Conservation (phyloP, 2,113 vertebrate genomes). For the Thunnus maccoyii region DNA sequence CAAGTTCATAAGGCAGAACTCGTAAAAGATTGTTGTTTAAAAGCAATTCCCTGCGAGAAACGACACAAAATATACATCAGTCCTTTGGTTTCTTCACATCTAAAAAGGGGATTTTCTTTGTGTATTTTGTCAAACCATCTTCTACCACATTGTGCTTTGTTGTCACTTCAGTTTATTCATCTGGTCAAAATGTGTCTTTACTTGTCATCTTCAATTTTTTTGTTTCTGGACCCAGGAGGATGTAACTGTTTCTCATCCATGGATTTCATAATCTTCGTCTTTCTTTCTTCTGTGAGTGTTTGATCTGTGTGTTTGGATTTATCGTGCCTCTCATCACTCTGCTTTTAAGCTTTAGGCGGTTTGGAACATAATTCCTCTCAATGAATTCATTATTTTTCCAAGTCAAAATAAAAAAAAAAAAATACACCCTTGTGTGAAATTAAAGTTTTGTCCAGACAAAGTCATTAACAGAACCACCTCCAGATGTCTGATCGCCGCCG, state of each 20-base stretch:
- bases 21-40: conserved; percentile 99
- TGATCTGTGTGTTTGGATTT: neutral
- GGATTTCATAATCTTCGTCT: neutral
- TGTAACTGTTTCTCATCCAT: neutral
- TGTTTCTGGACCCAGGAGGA: neutral
- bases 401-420: too few species aligned
- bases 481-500: too few species aligned
- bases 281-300: neutral
- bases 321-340: neutral
- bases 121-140: neutral
- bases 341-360: neutral
- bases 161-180: neutral
- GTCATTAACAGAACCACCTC: too few species aligned
- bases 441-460: too few species aligned
- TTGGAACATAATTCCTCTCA: neutral
- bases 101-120: too few species aligned
- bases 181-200: neutral
- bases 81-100: neutral
- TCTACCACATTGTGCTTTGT: neutral
- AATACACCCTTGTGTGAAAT: too few species aligned
- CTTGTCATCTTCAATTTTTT: neutral
- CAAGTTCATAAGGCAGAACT: conserved; percentile 99
- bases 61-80: neutral
- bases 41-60: conserved; percentile 96
- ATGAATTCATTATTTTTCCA: neutral